Evolutionary conservation across 1,140 invertebrate species (phyloP), one percentile per base, ranked within the genome.

Genomic region (Archegozetes longisetosus): DNA sequence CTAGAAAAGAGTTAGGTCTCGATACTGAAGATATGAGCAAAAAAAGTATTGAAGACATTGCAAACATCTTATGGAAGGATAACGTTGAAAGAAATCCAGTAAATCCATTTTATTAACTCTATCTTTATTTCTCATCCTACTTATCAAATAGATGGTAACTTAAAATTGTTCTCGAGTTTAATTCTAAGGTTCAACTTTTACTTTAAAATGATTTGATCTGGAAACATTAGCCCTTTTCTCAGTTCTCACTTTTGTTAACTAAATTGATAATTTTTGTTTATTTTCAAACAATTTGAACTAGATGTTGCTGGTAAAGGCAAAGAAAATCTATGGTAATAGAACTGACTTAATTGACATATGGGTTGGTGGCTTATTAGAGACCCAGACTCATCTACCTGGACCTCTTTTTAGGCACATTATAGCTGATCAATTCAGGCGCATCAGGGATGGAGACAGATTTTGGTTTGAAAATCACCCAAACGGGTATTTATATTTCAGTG

Each of bases 331-430:
- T 79, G 80, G 64, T 68, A 74, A 2, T 29, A 64, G 70, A n/a
- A 66, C 80, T 48, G 66, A 76, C 53, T 68, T 76, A 49, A 72
- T 84, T 47, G 83, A 85, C 69, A 71, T 81, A 1, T 84, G 81
- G 75, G 73, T 81, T 26, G 83, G 81, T n/a, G 82, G 82, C 3
- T 77, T 84, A 68, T 62, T 83, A 46, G 82, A 84, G 70, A 80
- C 81, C 1, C 70, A 70, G 23, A 60, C 65, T 12, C 64, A 55
- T 24, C 64, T 73, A 57, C 80, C 80, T 1, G 82, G 82, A 1
- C 73, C 76, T 66, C 69, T 84, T 2, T 84, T 85, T 67, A 66
- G 64, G 61, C 61, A 56, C 17, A 73, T 80, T 28, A 77, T 79
- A 40, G 64, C 65, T 29, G 76, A 80, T 66, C 79, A 80, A 61